A percentile compares a stretch with the other conserved stretches of the same genome.
phyloP scores from a whole-genome alignment of 2,113 vertebrate species.

The Dipodomys ordii region DNA sequence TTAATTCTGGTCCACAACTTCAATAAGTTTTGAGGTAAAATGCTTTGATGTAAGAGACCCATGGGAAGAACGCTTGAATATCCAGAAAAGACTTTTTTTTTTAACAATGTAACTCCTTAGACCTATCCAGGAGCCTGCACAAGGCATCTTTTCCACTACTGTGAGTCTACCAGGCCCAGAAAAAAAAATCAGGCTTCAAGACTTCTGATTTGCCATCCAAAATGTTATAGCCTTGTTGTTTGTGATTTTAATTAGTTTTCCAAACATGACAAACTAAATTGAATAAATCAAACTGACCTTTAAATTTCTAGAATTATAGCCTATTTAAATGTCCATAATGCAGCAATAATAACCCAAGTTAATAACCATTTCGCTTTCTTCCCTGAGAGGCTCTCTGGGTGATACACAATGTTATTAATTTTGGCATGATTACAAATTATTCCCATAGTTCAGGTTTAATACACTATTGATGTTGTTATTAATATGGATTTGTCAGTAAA shows the following conservation, averaged over 20 bases:
- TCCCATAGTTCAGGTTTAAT: conserved; percentile 88
- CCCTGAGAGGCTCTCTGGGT: conserved; percentile 69
- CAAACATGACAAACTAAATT: conserved; percentile 86
- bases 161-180: neutral
- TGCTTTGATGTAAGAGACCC: neutral
- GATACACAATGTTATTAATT: conserved; percentile 86
- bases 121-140: neutral
- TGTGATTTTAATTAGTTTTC: conserved; percentile 88
- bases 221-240: conserved; percentile 80
- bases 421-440: conserved; percentile 86
- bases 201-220: conserved; percentile 70
- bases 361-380: conserved; percentile 80
- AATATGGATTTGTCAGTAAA: conserved; percentile 90
- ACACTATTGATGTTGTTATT: conserved; percentile 88
- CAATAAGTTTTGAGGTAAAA: neutral
- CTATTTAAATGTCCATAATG: conserved; percentile 87
- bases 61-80: neutral
- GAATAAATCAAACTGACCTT: conserved; percentile 88
- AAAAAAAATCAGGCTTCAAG: neutral
- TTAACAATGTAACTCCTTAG: neutral
- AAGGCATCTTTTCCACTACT: neutral
- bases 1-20: neutral
- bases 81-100: neutral
- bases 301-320: conserved; percentile 87
- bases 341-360: conserved; percentile 86